Evolutionary conservation across 2,113 vertebrate species (phyloP), one percentile per base, ranked within the genome.

Genomic region (Dicrurus megarhynchus): DNA sequence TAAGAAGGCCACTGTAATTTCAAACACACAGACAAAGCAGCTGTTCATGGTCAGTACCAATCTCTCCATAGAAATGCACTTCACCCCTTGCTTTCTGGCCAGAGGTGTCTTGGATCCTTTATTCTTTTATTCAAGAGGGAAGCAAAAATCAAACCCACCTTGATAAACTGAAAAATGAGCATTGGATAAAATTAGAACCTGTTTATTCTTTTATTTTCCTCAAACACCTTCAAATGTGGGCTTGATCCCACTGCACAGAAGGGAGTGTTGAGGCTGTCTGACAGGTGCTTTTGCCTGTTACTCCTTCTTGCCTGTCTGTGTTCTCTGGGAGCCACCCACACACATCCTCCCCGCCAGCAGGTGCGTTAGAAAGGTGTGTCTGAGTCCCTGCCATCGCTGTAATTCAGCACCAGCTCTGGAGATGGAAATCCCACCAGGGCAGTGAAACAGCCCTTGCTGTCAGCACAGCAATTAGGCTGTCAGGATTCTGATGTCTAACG

Each of bases 401-500:
- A 33, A 60, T 4, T 73, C 92, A 44, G 65, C 1, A 8, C 39
- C 6, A 52, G 49, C 91, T 69, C 85, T 76, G 56, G 4, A 68
- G 77, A 50, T 56, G 77, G 79, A 88, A 93, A 92, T 79, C 69
- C 81, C 91, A 80, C 27, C 81, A 8, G 52, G 46, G 61, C 93
- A 35, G 32, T 7, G 70, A 75, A 94, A 77, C 70, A 95, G 89
- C 67, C 61, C 60, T 14, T 20, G 84, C 90, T 94, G 84, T 23
- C 87, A 89, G 93, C 96, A 79, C 70, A 68, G 64, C 93, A 96
- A 88, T 94, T 95, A 94, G 87, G 39, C 78, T 93, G 79, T 89
- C 97, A 91, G 74, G 53, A 37, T 19, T 56, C 90, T 87, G 63
- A 46, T 84, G 68, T 21, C 61, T 44, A 18, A 79, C 0, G 1